Evolutionary conservation across 2,797 vertebrate genomes (phyloP), one percentile per base, ranked within the genome.

Genomic region (Remorina albescens): DNA sequence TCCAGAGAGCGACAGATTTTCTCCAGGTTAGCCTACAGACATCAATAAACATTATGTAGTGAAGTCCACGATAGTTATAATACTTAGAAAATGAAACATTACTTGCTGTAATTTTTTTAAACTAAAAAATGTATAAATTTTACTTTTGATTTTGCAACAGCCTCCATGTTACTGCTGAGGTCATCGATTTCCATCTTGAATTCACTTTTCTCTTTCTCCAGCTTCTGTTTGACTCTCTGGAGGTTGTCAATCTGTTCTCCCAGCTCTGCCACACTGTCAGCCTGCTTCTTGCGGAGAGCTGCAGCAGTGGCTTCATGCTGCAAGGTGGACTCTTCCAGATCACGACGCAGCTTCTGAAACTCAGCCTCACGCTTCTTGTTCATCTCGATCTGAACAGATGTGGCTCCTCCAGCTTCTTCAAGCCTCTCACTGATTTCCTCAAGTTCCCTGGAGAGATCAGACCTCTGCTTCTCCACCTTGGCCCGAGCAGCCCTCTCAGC

Each of bases 141-240:
- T 84, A 96, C 96, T 86, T 97, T 97, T 0, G 95, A 85, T 80
- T 96, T 97, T 5, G 95, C 93, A 44, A 96, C 39, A 0, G 89
- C 61, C 71, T 96, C 96, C 2, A 96, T 76, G 3, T 96, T 97
- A 46, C 95, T 93, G 36, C 87, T 78, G 36, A 97, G 9, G 84
- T 96, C 95, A 0, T 96, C 95, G 0, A 96, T 92, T 89, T 96
- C 96, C 96, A 97, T 96, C 93, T 95, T 97, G 81, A 94, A 67
- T 81, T 97, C 96, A 0, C 95, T 96, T 67, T 96, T 96, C 91
- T 97, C 96, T 80, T 96, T 97, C 85, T 95, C 95, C 88, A 97
- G 93, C 81, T 96, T 97, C 94, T 96, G 96, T 74, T 96, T 96
- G 74, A 97, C 94, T 0, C 95, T 87, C 67, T 97, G 96, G 74